phyloP scores from a whole-genome alignment of 2,888 invertebrate genomes.

The Byasa hedistus region DNA sequence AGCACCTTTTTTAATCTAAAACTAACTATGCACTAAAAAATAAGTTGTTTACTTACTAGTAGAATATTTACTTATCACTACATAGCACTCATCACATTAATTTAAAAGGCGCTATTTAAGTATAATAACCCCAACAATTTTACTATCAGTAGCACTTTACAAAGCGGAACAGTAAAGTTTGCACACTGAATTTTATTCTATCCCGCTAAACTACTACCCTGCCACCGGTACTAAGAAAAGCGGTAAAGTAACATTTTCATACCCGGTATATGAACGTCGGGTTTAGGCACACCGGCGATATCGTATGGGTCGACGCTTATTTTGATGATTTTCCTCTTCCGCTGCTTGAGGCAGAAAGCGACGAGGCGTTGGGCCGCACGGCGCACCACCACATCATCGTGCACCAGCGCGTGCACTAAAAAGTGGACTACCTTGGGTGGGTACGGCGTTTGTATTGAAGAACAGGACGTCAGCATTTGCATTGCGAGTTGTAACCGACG shows the following conservation, averaged over 20 bases:
- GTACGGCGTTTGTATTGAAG: constrained; percentile 85
- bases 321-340: constrained; percentile 84
- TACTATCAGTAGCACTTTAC: too few relatives aligned
- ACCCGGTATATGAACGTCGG: constrained; percentile 61
- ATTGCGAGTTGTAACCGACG: constrained; percentile 88
- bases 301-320: constrained; percentile 79
- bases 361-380: constrained; percentile 83
- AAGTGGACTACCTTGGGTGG: constrained; percentile 82
- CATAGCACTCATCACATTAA: too few relatives aligned
- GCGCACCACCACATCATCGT: constrained; percentile 90
- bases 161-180: too few relatives aligned
- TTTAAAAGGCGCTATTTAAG: too few relatives aligned
- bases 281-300: constrained; percentile 57
- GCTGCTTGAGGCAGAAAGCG: constrained; percentile 84
- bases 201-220: too few relatives aligned
- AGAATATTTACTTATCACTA: too few relatives aligned
- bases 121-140: too few relatives aligned
- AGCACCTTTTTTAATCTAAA: too few relatives aligned
- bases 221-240: background rate
- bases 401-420: constrained; percentile 82
- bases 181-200: too few relatives aligned
- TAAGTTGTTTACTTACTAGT: too few relatives aligned
- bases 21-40: too few relatives aligned
- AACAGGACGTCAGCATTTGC: constrained; percentile 84
- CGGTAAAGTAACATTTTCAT: background rate